phyloP scores from a whole-genome alignment of 2,888 invertebrate genomes.

The Cinara cedri region DNA sequence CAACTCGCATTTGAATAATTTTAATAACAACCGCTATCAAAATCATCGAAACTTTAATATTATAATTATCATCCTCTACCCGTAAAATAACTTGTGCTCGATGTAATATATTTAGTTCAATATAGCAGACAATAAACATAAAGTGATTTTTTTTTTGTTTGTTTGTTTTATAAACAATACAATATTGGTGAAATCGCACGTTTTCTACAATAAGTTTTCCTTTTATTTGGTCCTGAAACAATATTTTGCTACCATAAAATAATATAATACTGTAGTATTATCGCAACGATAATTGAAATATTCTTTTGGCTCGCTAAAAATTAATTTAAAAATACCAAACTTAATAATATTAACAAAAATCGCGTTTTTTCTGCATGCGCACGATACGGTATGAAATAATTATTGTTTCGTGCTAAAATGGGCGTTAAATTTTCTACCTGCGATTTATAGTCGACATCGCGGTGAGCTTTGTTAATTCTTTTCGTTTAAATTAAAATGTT shows the following conservation, averaged over 20 bases:
- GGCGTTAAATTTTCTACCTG: constrained; percentile 26
- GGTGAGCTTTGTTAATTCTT: constrained; percentile 5
- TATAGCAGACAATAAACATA: too few species aligned
- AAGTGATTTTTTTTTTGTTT: too few species aligned
- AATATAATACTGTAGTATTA: background rate
- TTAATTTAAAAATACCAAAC: constrained; percentile 6
- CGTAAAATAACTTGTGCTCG: too few species aligned
- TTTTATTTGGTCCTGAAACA: too few species aligned
- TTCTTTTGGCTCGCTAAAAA: background rate
- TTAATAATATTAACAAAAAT: constrained; percentile 14
- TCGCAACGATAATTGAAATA: constrained; percentile 10
- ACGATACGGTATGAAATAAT: constrained; percentile 14
- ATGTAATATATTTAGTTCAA: too few species aligned
- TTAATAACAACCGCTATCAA: too few species aligned
- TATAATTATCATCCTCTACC: too few species aligned
- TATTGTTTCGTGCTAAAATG: constrained; percentile 43
- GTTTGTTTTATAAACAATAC: too few species aligned
- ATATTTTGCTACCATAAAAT: too few species aligned
- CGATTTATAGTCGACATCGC: constrained; percentile 23
- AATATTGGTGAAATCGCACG: too few species aligned
- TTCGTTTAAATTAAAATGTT: constrained; percentile 37
- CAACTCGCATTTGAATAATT: too few species aligned
- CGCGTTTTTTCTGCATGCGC: constrained; percentile 12
- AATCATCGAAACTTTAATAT: too few species aligned
- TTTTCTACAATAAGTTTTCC: background rate